Evolutionary conservation across 2,888 invertebrate genomes (phyloP).

Genomic region (Tryphoninae sp.): DNA sequence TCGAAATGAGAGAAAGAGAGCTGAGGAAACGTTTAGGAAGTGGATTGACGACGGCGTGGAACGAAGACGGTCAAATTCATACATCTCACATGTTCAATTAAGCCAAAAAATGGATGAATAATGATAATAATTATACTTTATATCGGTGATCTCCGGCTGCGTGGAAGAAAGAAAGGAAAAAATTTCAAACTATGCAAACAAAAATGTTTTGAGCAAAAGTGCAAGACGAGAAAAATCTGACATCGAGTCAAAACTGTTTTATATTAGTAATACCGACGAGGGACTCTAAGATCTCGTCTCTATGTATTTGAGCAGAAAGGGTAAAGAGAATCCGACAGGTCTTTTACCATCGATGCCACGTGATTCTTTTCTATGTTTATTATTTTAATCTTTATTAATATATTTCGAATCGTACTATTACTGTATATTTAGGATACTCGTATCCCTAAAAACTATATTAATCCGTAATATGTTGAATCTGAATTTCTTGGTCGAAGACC

Average conservation of each 20-base stretch:
- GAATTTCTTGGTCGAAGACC: not conserved
- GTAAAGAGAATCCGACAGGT: not conserved
- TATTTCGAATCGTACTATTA: constrained; percentile 18
- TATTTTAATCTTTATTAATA: constrained; percentile 36
- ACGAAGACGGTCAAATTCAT: constrained; percentile 30
- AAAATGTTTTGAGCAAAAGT: constrained; percentile 18
- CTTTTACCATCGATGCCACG: constrained; percentile 20
- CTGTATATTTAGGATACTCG: constrained; percentile 34
- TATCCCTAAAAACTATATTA: constrained; percentile 21
- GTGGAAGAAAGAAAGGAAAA: constrained; percentile 5
- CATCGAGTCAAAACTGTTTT: constrained; percentile 33
- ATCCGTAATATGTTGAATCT: not conserved
- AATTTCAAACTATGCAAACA: constrained; percentile 44
- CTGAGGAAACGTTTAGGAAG: not conserved
- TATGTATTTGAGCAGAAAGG: constrained; percentile 1
- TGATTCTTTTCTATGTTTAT: constrained; percentile 22
- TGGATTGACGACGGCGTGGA: constrained; percentile 1
- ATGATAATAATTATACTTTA: constrained; percentile 21
- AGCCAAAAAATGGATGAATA: constrained; percentile 54
- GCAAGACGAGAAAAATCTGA: not conserved
- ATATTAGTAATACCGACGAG: constrained; percentile 18
- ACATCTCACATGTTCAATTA: constrained; percentile 53
- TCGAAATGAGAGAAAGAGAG: constrained; percentile 19
- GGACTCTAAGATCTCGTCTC: constrained; percentile 14
- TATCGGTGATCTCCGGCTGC: constrained; percentile 36